phyloP scores from a whole-genome alignment of 2,888 invertebrate species.

The Drosophila limbata region DNA sequence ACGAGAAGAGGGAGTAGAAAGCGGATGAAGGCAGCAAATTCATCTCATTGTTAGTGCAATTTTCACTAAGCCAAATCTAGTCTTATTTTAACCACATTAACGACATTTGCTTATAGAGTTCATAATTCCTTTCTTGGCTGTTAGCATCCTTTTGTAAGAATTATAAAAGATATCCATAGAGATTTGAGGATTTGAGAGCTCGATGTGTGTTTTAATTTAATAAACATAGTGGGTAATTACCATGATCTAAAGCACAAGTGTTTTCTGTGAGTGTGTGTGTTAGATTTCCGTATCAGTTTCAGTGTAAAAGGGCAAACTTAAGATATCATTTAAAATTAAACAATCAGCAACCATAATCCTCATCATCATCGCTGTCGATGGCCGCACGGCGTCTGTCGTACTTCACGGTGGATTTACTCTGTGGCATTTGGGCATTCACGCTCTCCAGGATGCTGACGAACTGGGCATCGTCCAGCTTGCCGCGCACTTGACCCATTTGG shows the following conservation, averaged over 20 bases:
- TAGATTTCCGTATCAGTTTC: constrained; percentile 5
- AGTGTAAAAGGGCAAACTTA: constrained; percentile 37
- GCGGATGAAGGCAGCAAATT: constrained; percentile 4
- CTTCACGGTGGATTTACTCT: constrained; percentile 92
- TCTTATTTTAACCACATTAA: constrained; percentile 57
- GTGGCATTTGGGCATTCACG: constrained; percentile 93
- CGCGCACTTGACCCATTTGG: constrained; percentile 93
- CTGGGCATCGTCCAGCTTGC: constrained; percentile 93
- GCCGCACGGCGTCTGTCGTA: constrained; percentile 96
- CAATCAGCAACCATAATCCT: constrained; percentile 85
- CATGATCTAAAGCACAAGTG: constrained; percentile 42
- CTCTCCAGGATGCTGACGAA: constrained; percentile 94
- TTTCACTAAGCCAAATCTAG: constrained; percentile 73
- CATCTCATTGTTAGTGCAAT: constrained; percentile 59
- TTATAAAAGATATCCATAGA: constrained; percentile 1
- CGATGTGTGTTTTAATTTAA: constrained; percentile 64
- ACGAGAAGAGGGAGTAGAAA: constrained; percentile 86
- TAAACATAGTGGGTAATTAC: constrained; percentile 60
- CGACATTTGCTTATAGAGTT: constrained; percentile 39
- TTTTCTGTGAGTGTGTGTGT: constrained; percentile 1
- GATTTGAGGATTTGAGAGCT: constrained; percentile 26
- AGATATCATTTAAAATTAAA: constrained; percentile 16
- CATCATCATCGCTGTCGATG: constrained; percentile 94
- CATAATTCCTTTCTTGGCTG: constrained; percentile 21
- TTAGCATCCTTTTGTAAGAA: constrained; percentile 17